Conservation (phyloP, 2,113 vertebrate species). For the Ammospiza caudacuta region DNA sequence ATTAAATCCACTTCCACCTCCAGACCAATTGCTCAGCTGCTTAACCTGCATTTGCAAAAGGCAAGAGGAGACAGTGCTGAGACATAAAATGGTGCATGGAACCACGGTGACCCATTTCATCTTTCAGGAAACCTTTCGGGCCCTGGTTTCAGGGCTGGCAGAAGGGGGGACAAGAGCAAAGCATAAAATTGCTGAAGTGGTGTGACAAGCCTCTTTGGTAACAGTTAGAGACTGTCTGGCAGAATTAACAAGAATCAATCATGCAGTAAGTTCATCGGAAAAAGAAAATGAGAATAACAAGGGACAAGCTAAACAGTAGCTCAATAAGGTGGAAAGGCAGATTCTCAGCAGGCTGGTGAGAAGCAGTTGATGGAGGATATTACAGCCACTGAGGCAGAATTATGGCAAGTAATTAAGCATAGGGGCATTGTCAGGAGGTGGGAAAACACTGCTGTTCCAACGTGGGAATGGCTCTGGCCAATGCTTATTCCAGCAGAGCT, state of each 20-base stretch:
- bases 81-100: background rate
- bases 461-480: background rate
- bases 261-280: background rate
- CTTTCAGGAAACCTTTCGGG: background rate
- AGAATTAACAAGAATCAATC: conserved; percentile 41
- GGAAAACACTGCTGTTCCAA: background rate
- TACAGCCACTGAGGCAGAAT: background rate
- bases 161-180: background rate
- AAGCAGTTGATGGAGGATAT: background rate
- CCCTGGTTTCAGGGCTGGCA: background rate
- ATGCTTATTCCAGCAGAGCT: background rate
- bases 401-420: background rate
- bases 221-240: background rate
- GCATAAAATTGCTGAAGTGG: background rate
- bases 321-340: background rate
- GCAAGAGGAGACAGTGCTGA: background rate
- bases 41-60: background rate
- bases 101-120: background rate
- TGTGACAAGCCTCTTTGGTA: background rate
- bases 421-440: background rate
- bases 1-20: background rate
- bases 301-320: background rate
- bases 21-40: background rate
- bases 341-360: background rate
- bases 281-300: conserved; percentile 38